Conservation (phyloP, 2,797 vertebrate species). For the Sebastes dallii region DNA sequence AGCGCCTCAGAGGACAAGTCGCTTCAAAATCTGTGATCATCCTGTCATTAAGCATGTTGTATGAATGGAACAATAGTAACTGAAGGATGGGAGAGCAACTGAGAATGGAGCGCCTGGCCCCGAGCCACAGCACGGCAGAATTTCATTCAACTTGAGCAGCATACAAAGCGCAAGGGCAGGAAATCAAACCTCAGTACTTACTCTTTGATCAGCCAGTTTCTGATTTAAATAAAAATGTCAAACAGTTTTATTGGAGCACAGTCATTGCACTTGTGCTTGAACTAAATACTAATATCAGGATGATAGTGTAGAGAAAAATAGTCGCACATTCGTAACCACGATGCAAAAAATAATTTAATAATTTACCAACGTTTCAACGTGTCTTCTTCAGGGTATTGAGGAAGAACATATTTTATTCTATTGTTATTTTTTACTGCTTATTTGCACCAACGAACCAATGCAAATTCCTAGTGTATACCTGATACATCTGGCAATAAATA, state of each 20-base stretch:
- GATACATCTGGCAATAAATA: too few species aligned
- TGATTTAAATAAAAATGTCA: neutral
- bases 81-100: neutral
- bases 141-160: neutral
- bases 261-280: neutral
- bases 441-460: too few species aligned
- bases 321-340: too few species aligned
- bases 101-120: neutral
- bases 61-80: slow-evolving; percentile 23
- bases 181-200: neutral
- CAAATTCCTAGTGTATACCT: too few species aligned
- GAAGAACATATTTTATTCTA: too few species aligned
- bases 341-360: too few species aligned
- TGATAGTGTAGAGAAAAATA: neutral
- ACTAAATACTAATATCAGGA: neutral
- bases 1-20: slow-evolving; percentile 8
- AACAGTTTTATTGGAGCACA: neutral
- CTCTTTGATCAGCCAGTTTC: neutral
- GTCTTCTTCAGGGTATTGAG: too few species aligned
- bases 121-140: neutral
- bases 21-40: slow-evolving; percentile 10
- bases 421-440: too few species aligned
- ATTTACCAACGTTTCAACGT: too few species aligned
- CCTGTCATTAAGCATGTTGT: slow-evolving; percentile 4
- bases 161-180: neutral